Base-by-base conservation (phyloP, 2,113 vertebrate genomes). In the Otus sunia region DNA sequence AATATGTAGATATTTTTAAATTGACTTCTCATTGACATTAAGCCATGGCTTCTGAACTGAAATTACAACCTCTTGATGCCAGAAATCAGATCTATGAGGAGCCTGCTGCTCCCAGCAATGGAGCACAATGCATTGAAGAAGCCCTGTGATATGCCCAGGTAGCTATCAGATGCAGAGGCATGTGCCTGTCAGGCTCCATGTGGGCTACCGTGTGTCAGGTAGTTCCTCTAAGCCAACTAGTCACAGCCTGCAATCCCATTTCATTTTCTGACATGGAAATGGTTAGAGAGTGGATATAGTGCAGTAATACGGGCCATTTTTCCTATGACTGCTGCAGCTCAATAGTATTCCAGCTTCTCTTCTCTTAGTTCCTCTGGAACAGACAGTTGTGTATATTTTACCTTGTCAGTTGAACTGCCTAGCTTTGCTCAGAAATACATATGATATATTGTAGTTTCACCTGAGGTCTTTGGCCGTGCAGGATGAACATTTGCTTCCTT, bases 1-100 rank as follows among this genome's bases (percentile, higher is more conserved):
- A 95, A 97, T 96, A 96, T 90, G 85, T 91, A 95, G 86, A 91
- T 73, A 15, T 86, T 97, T 94, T 66, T 96, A 81, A 95, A 95
- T 88, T 7, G 52, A 86, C 43, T 92, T 94, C 26, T 86, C 49
- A 56, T 50, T 94, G 91, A 96, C 41, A 55, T 76, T 95, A 76
- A 92, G 30, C 50, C 56, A 36, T 68, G 37, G 21, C 21, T 97
- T 82, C 78, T 62, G 67, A 94, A 36, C 47, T 93, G 74, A 86
- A 71, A 7, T 82, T 77, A 47, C 68, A 49, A 50, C 15, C 6
- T 76, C 56, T 32, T 23, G 15, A 36, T 71, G 69, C 15, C 64
- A 73, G 49, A 92, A 85, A 50, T 64, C 72, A 43, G 34, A 81
- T 86, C 84, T 52, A 64, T 37, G 36, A 91, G 32, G 21, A 93